Evolutionary conservation across 1,140 invertebrate genomes (phyloP), one percentile per base, ranked within the genome.

Genomic region (Microplitis demolitor): DNA sequence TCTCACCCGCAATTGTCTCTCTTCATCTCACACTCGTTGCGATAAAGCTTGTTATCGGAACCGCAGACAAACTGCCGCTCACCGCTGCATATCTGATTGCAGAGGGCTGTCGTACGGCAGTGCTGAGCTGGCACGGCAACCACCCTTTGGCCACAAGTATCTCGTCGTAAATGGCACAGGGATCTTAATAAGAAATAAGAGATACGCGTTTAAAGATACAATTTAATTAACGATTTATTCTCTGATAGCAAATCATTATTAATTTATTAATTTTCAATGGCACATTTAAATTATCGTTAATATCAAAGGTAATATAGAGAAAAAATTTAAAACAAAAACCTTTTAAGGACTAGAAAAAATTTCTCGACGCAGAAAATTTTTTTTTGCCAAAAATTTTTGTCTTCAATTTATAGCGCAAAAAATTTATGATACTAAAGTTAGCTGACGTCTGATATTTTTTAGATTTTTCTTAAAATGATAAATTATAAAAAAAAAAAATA

Each of bases 21-120:
- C 83, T 93, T 93, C 95, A 98, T 97, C 82, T 96, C 93, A 82
- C 97, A 98, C 83, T 96, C 93, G 83, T 95, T 97, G 77, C 92
- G 91, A 87, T 98, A 98, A 77, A 97, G 93, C 80, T 94, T 92
- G 81, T 95, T 95, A 83, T 98, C 96, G 4, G 94, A 97, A 33
- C 95, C 96, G 84, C 97, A 98, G 56, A 98, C 95, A 78, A 95
- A 96, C 72, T 92, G 90, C 63, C 91, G 89, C 11, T 92, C 91
- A 31, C 92, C 91, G 69, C 89, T 88, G 79, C 93, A 94, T 77
- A 92, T 90, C 56, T 92, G 89, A 77, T 95, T 93, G 87, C 95
- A 97, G 9, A 92, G 89, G 0, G 93, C 93, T 0, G 95, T 96
- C 4, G 93, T 94, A 64, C 90, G 91, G 85, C 94, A 97, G 77